A percentile compares a stretch with the other conserved stretches of the same genome.
Conservation (phyloP, 1,140 invertebrate species). For the Drosophila ohnishii region DNA sequence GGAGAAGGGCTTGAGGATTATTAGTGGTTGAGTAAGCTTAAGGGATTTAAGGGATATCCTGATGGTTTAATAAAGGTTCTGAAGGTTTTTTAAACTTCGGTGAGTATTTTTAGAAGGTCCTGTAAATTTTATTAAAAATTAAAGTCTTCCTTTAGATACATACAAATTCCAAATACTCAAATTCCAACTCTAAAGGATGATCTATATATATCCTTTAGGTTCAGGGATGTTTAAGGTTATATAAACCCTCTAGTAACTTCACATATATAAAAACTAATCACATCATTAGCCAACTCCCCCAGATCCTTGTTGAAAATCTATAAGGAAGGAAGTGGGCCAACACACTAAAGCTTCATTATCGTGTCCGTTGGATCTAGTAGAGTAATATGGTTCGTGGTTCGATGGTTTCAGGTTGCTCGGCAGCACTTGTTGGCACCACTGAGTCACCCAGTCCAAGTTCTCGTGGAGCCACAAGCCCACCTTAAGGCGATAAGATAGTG, state of each 20-base stretch:
- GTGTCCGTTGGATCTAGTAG: conserved; percentile 8
- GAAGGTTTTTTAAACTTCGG: too few species aligned
- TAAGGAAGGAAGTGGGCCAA: not conserved
- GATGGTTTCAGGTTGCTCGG: not conserved
- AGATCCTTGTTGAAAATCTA: not conserved
- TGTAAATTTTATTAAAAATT: not conserved
- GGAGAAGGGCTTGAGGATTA: too few species aligned
- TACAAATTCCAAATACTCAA: not conserved
- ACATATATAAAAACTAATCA: not conserved
- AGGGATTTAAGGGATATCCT: not conserved
- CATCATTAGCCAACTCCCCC: too few species aligned
- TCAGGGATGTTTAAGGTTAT: not conserved
- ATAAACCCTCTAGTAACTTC: not conserved
- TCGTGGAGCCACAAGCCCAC: conserved; percentile 73
- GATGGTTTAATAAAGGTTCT: too few species aligned
- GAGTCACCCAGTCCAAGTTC: conserved; percentile 42
- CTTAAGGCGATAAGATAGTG: conserved; percentile 75
- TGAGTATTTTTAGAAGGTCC: too few species aligned
- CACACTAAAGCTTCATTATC: conserved; percentile 11
- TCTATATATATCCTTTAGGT: not conserved
- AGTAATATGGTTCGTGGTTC: not conserved
- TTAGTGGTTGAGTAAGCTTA: not conserved
- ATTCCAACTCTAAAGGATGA: not conserved
- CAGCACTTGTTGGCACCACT: conserved; percentile 1
- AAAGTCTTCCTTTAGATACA: not conserved